Percentiles rank a stretch among this genome's conserved stretches.
These are phyloP conservation scores for Gymnothorax reevesii DNA, from an alignment of 2,797 vertebrate species.

Conservation along the genomic window DNA sequence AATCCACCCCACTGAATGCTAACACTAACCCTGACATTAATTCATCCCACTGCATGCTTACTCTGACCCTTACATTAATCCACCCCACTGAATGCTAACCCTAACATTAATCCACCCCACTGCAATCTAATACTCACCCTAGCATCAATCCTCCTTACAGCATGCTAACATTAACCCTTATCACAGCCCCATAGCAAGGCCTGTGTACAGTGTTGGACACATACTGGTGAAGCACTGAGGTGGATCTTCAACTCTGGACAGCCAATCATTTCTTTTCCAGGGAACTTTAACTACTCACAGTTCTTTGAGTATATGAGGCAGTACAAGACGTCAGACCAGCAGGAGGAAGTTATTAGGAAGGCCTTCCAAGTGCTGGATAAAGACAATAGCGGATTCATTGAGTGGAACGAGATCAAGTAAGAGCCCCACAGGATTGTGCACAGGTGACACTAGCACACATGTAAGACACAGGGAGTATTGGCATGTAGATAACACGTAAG, in stretches of 20 bases:
- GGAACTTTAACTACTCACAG: constrained; percentile 56
- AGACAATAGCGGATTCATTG: constrained; percentile 49
- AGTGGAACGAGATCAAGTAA: constrained; percentile 60
- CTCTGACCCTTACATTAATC: no score
- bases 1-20: no score
- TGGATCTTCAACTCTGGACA: neutral
- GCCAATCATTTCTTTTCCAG: constrained; percentile 33
- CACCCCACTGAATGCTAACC: no score
- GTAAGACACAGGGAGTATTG: neutral
- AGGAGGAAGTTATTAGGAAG: constrained; percentile 38
- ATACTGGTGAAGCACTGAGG: neutral
- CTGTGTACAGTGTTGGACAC: neutral
- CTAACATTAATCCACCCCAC: no score
- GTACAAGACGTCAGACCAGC: constrained; percentile 34
- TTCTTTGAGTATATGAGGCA: constrained; percentile 53
- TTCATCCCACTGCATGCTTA: no score
- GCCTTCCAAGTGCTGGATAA: constrained; percentile 55
- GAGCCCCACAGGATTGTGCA: neutral
- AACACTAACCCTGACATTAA: no score
- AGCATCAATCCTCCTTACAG: no score
- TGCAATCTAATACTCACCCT: no score
- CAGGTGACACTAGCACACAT: neutral
- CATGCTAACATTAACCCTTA: no score
- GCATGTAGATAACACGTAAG: neutral
- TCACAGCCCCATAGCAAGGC: no score